Evolutionary conservation across 2,888 invertebrate genomes (phyloP), one percentile per base, ranked within the genome.

Genomic region (Rhagophthalmus giganteus): DNA sequence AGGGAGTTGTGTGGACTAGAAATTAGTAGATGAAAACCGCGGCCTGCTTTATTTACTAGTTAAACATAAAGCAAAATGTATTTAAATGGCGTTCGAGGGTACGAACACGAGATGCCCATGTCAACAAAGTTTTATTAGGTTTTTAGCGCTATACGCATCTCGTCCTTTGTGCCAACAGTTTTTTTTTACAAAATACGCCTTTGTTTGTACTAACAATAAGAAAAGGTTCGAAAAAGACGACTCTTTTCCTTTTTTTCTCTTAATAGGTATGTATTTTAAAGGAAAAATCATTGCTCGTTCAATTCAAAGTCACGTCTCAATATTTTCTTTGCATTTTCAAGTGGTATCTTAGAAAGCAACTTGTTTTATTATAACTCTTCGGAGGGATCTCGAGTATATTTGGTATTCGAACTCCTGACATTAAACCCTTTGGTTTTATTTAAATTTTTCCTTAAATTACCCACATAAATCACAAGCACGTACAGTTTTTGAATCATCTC

Each of bases 41-140:
- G 60, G 59, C 53, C 61, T 56, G 62, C 59, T 59, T 61, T 64
- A 60, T 67, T 66, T 67, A 62, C 66, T 57, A 63, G 64, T 60
- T 65, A 68, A 68, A 67, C 66, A 68, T 61, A 66, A 63, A 60
- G 60, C 66, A 65, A 47, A 65, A 64, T 65, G 64, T 68, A 66
- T 66, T 68, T 68, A 68, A 66, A 69, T 65, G 64, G 67, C 65
- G 66, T 68, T 69, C 67, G 66, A 68, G 62, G 63, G 67, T 61
- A 59, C 60, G 62, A 62, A 61, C 62, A 62, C 61, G 62, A 65
- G 64, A 57, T 49, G 55, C 35, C 51, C 46, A 40, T 48, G 57
- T 54, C 57, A 61, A 63, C 59, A 64, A 54, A 41, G 58, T 55
- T 61, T 60, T 62, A 61, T 65, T 64, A 55, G 56, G 62, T 63